Evolutionary conservation across 1,140 invertebrate genomes (phyloP), one percentile per base, ranked within the genome.

Genomic region (Polypedilum pembai): DNA sequence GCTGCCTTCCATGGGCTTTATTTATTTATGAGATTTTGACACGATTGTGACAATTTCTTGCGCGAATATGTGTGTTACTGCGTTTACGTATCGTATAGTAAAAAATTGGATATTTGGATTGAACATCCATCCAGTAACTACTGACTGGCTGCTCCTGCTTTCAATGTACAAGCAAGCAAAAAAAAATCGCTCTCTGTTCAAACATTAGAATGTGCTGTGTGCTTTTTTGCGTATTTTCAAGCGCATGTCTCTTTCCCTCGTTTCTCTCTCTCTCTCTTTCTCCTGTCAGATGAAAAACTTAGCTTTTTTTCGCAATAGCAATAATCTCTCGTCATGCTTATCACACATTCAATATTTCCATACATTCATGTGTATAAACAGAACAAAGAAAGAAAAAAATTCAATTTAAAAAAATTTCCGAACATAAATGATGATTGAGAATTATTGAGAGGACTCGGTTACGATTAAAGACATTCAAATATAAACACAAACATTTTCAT

Each of bases 1-100:
- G 8, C 15, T 45, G 1, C 15, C 8, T 45, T 33, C 1, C 24
- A 5, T 33, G 24, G 24, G 24, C 8, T 45, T 56, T 56, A 56
- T 56, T 56, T 56, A 56, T 56, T 56, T 56, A 56, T 56, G 12
- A 56, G 45, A 56, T 56, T 56, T 56, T n/a, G 45, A 56, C 45
- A 56, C 45, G 10, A 12, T n/a, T 56, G 45, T 56, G 45, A 56
- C 45, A 56, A 33, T 33, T 33, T 56, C 15, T 56, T 56, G 12
- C 45, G 45, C 45, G 45, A 56, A 56, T 56, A 45, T 45, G 41
- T 45, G n/a, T 33, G 24, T 33, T 33, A 33, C 24, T 33, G 24
- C 24, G 24, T 33, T n/a, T n/a, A n/a, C n/a, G 5, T 33, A 33
- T 33, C 45, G 45, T 56, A 56, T 4, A 15, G 45, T n/a, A n/a